Evolutionary conservation across 2,888 invertebrate genomes (phyloP), one percentile per base, ranked within the genome.

Genomic region (Megamerina dolium): DNA sequence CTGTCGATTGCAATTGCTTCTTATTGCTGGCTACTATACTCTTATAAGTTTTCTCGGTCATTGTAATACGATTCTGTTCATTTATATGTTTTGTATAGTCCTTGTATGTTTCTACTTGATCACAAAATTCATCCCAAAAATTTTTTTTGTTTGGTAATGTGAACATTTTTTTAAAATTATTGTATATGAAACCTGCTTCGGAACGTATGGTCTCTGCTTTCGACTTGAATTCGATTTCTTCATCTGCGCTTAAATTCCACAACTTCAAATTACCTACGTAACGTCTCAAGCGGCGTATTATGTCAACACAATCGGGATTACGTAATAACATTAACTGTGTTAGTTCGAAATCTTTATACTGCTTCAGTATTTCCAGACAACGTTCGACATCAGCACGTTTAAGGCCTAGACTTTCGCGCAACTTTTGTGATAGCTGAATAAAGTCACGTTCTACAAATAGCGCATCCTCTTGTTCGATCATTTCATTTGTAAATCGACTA

Each of bases 301-400:
- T 88, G 59, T 87, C 83, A 34, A 90, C 77, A 53, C 85, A 78
- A 34, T 82, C 80, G 1, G 88, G 83, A 73, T 89, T 86, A 55
- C 89, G 89, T 43, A 87, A 77, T 31, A 92, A 67, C 84, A 88
- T 87, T 17, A 88, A 68, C 1, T 83, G 80, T 48, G 82, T 82
- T 6, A 71, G 36, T 35, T 67, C 63, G 10, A 70, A 52, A 3
- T 66, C 64, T 43, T 74, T 69, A 5, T 77, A 67, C 46, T 82
- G 78, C 32, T 85, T 82, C 52, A 91, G 72, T 2, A 82, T 73
- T 39, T 80, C 78, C 26, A 89, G 66, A 50, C 88, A 87, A 43
- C 78, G 72, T 26, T 85, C 82, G 0, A 85, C 80, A 56, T 88
- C 82, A 0, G 88, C 87, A 0, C 63, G 58, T 4, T 67, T 60